Conservation (phyloP, 2,888 invertebrate species). For the Phrixothrix hirtus region DNA sequence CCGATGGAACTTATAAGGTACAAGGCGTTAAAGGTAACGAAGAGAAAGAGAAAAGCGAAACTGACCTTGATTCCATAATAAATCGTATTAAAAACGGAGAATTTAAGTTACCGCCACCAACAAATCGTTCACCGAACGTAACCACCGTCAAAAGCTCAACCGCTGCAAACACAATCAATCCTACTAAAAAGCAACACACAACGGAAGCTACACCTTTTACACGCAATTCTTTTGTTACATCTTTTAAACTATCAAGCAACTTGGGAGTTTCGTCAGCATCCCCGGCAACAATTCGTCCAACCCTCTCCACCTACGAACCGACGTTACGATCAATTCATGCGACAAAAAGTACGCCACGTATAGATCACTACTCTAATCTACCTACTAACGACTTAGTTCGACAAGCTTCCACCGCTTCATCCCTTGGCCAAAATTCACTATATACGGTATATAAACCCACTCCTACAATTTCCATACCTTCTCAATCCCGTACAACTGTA, state of each 20-base stretch:
- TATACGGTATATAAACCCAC: constrained; percentile 31
- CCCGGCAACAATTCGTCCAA: constrained; percentile 7
- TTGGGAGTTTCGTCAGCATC: constrained; percentile 7
- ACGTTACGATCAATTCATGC: neutral
- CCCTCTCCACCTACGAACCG: neutral
- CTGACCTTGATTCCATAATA: constrained; percentile 79
- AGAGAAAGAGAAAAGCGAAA: constrained; percentile 70
- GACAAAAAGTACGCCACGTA: constrained; percentile 4
- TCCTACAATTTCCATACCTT: constrained; percentile 20
- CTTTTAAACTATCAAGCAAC: constrained; percentile 22
- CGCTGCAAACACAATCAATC: constrained; percentile 33
- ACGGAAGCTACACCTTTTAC: constrained; percentile 34
- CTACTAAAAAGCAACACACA: constrained; percentile 9
- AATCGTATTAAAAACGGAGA: constrained; percentile 81
- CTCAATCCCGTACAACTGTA: neutral
- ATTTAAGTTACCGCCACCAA: constrained; percentile 73
- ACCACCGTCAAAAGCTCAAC: constrained; percentile 36
- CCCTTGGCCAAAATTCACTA: constrained; percentile 46
- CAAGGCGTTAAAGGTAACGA: constrained; percentile 81
- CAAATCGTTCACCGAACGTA: constrained; percentile 35
- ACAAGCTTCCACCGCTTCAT: constrained; percentile 45
- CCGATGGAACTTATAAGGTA: constrained; percentile 83
- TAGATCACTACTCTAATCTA: neutral
- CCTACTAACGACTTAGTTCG: constrained; percentile 43
- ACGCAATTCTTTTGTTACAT: constrained; percentile 49